phyloP scores from a whole-genome alignment of 1,140 invertebrate species.

The Camponotus vicinus region DNA sequence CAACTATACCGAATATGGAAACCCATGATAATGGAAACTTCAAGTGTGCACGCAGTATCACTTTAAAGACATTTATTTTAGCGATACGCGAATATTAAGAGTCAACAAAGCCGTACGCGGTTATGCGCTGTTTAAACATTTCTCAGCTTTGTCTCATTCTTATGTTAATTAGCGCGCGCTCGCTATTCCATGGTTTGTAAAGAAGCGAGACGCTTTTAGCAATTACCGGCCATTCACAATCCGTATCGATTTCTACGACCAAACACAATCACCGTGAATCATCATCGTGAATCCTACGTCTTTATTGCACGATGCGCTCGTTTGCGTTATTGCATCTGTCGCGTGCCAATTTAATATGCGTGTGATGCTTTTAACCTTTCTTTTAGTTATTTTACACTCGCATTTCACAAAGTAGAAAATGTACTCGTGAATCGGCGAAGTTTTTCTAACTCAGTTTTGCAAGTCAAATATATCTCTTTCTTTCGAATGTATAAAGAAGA shows the following conservation, averaged over 20 bases:
- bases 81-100: not conserved
- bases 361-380: not conserved
- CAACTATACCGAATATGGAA: not conserved
- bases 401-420: not conserved
- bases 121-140: not conserved
- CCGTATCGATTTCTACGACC: not conserved
- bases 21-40: not conserved
- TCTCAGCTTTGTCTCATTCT: constrained; percentile 9
- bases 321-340: not conserved
- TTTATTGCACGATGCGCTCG: not conserved
- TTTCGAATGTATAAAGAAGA: not conserved
- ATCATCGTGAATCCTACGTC: not conserved
- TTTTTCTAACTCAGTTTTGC: not conserved
- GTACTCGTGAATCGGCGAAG: not conserved
- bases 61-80: constrained; percentile 19
- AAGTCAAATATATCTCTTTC: not conserved
- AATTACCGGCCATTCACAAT: not conserved
- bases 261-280: not conserved
- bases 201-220: not conserved
- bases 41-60: not conserved
- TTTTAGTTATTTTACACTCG: not conserved
- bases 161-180: constrained; percentile 26
- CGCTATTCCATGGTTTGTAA: not conserved
- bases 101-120: constrained; percentile 6
- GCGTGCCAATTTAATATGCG: not conserved